phyloP scores from a whole-genome alignment of 37 sponge, comb jelly and placozoan species.

The Beroe ovata region DNA sequence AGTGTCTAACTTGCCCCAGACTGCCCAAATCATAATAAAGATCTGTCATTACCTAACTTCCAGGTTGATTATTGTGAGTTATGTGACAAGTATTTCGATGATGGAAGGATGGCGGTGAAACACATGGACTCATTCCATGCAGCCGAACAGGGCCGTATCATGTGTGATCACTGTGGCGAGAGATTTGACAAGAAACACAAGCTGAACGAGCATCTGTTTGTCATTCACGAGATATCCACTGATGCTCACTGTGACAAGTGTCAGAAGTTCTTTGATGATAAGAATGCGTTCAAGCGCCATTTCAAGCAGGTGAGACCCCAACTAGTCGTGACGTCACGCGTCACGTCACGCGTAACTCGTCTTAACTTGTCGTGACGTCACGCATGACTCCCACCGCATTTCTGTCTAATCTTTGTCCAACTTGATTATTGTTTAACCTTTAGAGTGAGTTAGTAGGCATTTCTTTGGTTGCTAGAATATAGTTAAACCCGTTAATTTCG shows the following conservation, averaged over 20 bases:
- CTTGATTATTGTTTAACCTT: too few relatives aligned
- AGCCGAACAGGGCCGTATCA: conserved; percentile 51
- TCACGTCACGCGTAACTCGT: too few relatives aligned
- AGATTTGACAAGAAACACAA: conserved; percentile 66
- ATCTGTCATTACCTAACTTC: too few relatives aligned
- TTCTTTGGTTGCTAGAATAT: too few relatives aligned
- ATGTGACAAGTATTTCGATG: conserved; percentile 67
- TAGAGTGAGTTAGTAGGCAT: too few relatives aligned
- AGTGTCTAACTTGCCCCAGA: too few relatives aligned
- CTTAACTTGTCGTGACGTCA: too few relatives aligned
- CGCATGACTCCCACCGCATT: too few relatives aligned
- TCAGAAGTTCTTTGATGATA: conserved; percentile 66
- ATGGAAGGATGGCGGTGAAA: conserved; percentile 55
- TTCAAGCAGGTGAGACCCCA: conserved; percentile 58
- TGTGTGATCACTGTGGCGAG: conserved; percentile 53
- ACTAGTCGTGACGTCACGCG: too few relatives aligned
- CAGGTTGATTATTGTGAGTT: conserved; percentile 45
- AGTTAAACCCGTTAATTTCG: too few relatives aligned
- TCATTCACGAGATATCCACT: conserved; percentile 24
- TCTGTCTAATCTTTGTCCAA: too few relatives aligned
- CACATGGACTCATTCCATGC: conserved; percentile 67
- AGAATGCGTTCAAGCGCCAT: conserved; percentile 59
- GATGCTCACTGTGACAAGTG: conserved; percentile 64
- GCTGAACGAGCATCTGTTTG: conserved; percentile 28
- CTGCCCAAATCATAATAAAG: too few relatives aligned